Evolutionary conservation across 2,797 vertebrate species (phyloP).

Genomic region (Dermochelys coriacea): DNA sequence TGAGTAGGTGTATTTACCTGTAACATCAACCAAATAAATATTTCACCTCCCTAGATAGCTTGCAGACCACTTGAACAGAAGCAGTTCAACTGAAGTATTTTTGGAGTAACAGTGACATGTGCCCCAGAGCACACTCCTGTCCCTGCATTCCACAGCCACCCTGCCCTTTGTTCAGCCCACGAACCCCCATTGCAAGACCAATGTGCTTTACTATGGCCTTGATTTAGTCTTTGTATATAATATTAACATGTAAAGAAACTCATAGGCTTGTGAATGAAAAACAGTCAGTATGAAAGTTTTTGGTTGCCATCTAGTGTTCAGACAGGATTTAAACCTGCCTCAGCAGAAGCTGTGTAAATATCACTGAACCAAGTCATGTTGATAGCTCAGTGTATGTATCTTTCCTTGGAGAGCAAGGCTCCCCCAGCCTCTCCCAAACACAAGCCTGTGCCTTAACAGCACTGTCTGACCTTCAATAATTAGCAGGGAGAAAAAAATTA

Average conservation of each 20-base stretch:
- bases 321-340: background rate
- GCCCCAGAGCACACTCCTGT: background rate
- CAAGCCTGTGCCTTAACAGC: background rate
- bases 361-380: too few species aligned
- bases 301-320: slow-evolving; percentile 41
- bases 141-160: background rate
- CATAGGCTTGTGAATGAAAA: background rate
- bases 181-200: background rate
- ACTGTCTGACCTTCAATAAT: background rate
- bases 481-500: too few species aligned
- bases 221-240: background rate
- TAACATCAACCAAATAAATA: background rate
- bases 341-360: background rate
- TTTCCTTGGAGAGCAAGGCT: background rate
- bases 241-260: background rate
- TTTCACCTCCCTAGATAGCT: background rate
- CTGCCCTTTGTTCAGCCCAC: background rate
- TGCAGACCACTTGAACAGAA: background rate
- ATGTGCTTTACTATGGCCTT: background rate
- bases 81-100: background rate
- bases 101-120: background rate
- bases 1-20: background rate
- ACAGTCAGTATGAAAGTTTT: background rate
- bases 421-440: background rate
- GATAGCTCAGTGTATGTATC: background rate